Evolutionary conservation across 2,113 vertebrate genomes (phyloP), one percentile per base, ranked within the genome.

Genomic region (Ochotona princeps): DNA sequence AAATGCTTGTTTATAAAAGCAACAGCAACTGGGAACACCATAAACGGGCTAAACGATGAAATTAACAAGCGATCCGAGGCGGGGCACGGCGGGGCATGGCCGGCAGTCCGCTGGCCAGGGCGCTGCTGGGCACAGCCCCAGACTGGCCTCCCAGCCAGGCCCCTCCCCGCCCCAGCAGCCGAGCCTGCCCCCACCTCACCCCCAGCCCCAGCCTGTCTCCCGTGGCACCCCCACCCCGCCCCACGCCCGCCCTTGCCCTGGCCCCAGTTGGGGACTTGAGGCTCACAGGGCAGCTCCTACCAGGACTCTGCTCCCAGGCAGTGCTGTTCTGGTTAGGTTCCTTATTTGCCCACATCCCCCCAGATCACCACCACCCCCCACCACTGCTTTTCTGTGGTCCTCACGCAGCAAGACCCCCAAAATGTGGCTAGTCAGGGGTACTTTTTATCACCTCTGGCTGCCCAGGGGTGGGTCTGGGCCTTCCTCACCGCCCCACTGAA

Each of bases 1-100:
- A 99, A 99, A 99, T 98, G 98, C 98, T 98, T 99, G 98, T 99
- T 99, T 99, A 99, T 99, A 98, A 99, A 99, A 98, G 98, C 98
- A 97, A 98, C 98, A 98, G 98, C 99, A 98, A 99, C 99, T 99
- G 99, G 99, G 99, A 99, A 98, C 99, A 98, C 98, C 98, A 98
- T 99, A 98, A 98, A 98, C 98, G 97, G 98, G 98, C 98, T 98
- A 99, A 99, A 99, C 98, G 98, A 98, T 98, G 98, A 99, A 99
- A 99, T 98, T 98, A 99, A 98, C 98, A 98, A 98, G 98, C 97
- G 94, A 97, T 98, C 97, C 96, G 97, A 98, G 94, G 98, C 98
- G 94, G 98, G 98, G 97, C 14, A 94, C 20, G 98, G 98, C 91
- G 96, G 97, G 96, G 7, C 96, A 88, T 10, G 83, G 97, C 94